phyloP scores from a whole-genome alignment of 1,140 invertebrate genomes.

The Ostrea denselamellosa region DNA sequence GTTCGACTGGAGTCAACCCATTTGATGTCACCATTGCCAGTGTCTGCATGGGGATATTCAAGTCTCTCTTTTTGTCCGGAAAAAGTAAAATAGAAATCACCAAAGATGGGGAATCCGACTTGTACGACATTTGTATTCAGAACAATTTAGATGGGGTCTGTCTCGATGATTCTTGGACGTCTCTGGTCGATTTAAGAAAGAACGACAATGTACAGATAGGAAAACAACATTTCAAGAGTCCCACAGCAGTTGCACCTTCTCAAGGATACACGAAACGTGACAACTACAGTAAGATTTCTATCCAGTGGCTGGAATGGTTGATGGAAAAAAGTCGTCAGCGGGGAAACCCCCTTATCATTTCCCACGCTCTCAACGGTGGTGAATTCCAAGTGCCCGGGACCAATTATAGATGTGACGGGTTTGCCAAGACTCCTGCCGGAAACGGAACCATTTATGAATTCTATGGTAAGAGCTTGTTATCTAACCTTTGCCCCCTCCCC shows the following conservation, averaged over 20 bases:
- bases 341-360: constrained; percentile 40
- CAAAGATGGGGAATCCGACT: neutral
- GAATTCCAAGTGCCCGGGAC: constrained; percentile 40
- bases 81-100: constrained; percentile 35
- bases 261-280: constrained; percentile 46
- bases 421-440: neutral
- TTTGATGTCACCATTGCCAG: constrained; percentile 52
- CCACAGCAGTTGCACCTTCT: constrained; percentile 44
- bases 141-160: neutral
- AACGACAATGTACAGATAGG: constrained; percentile 23
- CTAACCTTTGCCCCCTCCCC: neutral
- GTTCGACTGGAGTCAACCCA: constrained; percentile 34
- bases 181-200: neutral
- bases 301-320: constrained; percentile 51
- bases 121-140: neutral
- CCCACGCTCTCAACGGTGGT: constrained; percentile 51
- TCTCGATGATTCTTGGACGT: neutral
- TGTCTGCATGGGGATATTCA: constrained; percentile 42
- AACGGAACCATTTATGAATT: constrained; percentile 50
- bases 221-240: constrained; percentile 18
- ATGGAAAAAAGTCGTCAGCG: constrained; percentile 32
- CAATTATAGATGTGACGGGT: constrained; percentile 49
- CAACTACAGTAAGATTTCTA: constrained; percentile 47
- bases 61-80: constrained; percentile 34
- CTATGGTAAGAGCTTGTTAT: constrained; percentile 9